Evolutionary conservation across 2,113 vertebrate genomes (phyloP).

Genomic region (Geococcyx californianus): DNA sequence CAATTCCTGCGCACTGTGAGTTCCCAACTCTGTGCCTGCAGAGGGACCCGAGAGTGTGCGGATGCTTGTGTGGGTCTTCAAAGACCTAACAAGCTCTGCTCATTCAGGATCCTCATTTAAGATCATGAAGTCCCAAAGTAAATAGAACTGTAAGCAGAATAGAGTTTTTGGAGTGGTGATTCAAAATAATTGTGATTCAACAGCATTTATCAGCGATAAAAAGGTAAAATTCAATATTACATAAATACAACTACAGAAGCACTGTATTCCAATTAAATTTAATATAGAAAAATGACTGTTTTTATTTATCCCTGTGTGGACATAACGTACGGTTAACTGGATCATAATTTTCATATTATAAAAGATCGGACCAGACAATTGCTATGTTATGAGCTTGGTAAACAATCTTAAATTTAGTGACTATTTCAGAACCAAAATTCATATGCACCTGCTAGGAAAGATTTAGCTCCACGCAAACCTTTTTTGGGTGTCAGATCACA

Average conservation of each 20-base stretch:
- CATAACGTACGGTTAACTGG: constrained; percentile 9
- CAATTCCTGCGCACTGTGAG: neutral
- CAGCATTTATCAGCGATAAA: neutral
- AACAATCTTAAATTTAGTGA: constrained; percentile 5
- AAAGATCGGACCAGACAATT: constrained; percentile 10
- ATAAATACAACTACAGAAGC: neutral
- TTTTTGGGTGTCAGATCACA: neutral
- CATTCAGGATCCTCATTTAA: too few species aligned
- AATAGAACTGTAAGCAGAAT: neutral
- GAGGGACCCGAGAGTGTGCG: neutral
- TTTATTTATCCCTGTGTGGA: constrained; percentile 26
- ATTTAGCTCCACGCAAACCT: neutral
- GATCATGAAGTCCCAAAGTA: neutral
- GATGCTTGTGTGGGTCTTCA: neutral
- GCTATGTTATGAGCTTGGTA: neutral
- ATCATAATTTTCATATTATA: constrained; percentile 14
- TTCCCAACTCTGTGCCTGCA: neutral
- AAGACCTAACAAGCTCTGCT: neutral
- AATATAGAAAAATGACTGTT: neutral
- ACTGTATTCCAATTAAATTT: neutral
- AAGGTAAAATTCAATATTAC: neutral
- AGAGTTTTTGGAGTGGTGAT: neutral
- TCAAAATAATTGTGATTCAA: neutral
- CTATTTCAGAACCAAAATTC: neutral
- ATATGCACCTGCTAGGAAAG: neutral